Conservation (phyloP, 2,888 invertebrate genomes). For the Deroplatys truncata region DNA sequence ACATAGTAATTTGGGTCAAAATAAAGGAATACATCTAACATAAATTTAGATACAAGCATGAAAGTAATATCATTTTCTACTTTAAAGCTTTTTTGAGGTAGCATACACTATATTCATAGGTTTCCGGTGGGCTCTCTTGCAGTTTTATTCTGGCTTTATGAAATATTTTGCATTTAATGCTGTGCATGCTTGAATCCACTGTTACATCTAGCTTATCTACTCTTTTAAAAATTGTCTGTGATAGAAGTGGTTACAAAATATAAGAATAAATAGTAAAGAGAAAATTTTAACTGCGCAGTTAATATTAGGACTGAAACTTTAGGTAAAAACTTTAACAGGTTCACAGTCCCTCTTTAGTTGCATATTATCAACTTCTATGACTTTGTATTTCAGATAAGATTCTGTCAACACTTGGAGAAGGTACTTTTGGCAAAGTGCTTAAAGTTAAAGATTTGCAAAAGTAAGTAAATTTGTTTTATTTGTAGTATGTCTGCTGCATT, state of each 20-base stretch:
- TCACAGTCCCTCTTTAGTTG: not conserved
- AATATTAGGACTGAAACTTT: not conserved
- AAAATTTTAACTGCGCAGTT: not conserved
- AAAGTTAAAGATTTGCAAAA: constrained; percentile 95
- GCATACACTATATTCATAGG: not conserved
- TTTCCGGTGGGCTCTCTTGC: not conserved
- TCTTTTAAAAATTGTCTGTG: not conserved
- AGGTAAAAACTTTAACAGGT: no score
- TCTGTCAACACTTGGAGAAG: constrained; percentile 97
- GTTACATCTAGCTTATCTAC: not conserved
- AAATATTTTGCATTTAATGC: not conserved
- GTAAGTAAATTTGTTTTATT: constrained; percentile 57
- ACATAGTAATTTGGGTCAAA: constrained; percentile 8
- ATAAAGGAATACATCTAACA: not conserved
- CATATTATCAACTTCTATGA: not conserved
- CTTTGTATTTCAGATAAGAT: constrained; percentile 86
- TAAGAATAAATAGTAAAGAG: not conserved
- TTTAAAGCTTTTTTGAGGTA: not conserved
- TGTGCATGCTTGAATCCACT: constrained; percentile 5
- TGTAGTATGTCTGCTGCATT: not conserved
- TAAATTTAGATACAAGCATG: constrained; percentile 4
- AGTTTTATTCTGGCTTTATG: not conserved
- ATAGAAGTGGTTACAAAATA: not conserved
- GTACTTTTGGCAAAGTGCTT: constrained; percentile 99
- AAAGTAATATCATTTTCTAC: not conserved